Percentiles rank a stretch among this genome's conserved stretches.
Evolutionary conservation across 1,140 invertebrate species (phyloP).

Genomic region (Zelostemma sp.): DNA sequence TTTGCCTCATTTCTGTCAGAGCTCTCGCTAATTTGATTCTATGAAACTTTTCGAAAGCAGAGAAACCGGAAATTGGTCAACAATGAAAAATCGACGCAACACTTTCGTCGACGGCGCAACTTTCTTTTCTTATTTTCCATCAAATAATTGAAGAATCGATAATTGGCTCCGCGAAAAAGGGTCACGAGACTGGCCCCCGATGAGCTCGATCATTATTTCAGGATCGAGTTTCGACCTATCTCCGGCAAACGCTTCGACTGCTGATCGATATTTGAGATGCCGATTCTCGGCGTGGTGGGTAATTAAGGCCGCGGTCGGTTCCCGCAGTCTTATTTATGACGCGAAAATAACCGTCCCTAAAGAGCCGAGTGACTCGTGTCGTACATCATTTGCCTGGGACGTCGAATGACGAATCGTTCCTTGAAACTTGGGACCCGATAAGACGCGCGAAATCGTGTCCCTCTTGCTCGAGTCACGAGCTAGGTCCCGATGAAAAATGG

Average conservation of each 20-base stretch:
- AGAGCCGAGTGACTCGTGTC: not conserved
- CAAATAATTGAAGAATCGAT: slow-evolving; percentile 39
- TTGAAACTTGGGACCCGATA: too few relatives aligned
- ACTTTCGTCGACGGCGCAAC: not conserved
- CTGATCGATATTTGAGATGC: slow-evolving; percentile 33
- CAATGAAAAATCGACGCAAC: too few relatives aligned
- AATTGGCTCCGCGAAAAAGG: slow-evolving; percentile 31
- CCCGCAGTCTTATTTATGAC: slow-evolving; percentile 35
- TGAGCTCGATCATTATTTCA: slow-evolving; percentile 34
- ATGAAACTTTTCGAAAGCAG: too few relatives aligned
- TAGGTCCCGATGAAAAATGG: not conserved
- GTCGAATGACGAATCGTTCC: not conserved
- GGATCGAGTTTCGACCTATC: slow-evolving; percentile 30
- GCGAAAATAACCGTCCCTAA: slow-evolving; percentile 23
- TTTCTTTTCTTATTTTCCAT: slow-evolving; percentile 18
- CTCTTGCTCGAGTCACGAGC: not conserved
- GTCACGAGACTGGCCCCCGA: slow-evolving; percentile 15
- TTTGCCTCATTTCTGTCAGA: too few relatives aligned
- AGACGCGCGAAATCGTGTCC: not conserved
- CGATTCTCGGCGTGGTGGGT: slow-evolving; percentile 25
- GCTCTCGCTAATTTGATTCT: too few relatives aligned
- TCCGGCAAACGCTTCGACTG: slow-evolving; percentile 24
- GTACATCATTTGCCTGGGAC: slow-evolving; percentile 15
- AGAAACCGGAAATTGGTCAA: too few relatives aligned
- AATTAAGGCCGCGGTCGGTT: slow-evolving; percentile 36